Conservation (phyloP, 2,888 invertebrate species). For the Lissonota sp. region DNA sequence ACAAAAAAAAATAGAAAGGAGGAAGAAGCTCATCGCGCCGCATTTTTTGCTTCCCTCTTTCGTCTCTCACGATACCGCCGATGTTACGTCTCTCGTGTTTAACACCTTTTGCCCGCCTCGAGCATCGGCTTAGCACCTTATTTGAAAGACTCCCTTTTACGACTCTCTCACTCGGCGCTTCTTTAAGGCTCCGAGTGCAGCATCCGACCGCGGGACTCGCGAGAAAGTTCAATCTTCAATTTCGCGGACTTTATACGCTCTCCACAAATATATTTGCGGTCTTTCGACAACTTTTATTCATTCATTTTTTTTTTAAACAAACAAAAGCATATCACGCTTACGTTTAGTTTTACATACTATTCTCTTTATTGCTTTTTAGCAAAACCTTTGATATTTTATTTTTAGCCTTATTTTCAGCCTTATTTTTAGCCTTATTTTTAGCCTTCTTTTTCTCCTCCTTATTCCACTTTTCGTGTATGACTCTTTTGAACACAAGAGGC, state of each 20-base stretch:
- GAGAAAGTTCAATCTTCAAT: slow-evolving; percentile 26
- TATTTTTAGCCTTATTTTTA: too few species aligned
- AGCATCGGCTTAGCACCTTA: slow-evolving; percentile 54
- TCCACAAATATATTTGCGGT: slow-evolving; percentile 34
- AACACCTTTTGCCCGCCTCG: slow-evolving; percentile 52
- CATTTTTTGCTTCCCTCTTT: slow-evolving; percentile 9
- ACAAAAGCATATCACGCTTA: slow-evolving; percentile 2
- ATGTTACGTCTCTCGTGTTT: slow-evolving; percentile 45
- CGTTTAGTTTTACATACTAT: too few species aligned
- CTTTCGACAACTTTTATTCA: slow-evolving; percentile 1
- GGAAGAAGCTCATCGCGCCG: background rate
- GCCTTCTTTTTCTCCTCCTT: background rate
- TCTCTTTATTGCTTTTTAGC: too few species aligned
- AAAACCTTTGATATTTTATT: too few species aligned
- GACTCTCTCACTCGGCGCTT: slow-evolving; percentile 56
- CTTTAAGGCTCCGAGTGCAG: slow-evolving; percentile 25
- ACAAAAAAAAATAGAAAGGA: background rate
- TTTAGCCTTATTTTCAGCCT: too few species aligned
- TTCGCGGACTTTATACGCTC: background rate
- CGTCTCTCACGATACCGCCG: slow-evolving; percentile 21
- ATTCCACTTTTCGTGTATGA: background rate
- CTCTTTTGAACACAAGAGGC: background rate
- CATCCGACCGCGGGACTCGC: slow-evolving; percentile 22
- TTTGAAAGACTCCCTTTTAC: slow-evolving; percentile 62
- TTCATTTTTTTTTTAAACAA: slow-evolving; percentile 53